Base-by-base conservation (phyloP, 2,888 invertebrate genomes). In the Polydesmus complanatus region DNA sequence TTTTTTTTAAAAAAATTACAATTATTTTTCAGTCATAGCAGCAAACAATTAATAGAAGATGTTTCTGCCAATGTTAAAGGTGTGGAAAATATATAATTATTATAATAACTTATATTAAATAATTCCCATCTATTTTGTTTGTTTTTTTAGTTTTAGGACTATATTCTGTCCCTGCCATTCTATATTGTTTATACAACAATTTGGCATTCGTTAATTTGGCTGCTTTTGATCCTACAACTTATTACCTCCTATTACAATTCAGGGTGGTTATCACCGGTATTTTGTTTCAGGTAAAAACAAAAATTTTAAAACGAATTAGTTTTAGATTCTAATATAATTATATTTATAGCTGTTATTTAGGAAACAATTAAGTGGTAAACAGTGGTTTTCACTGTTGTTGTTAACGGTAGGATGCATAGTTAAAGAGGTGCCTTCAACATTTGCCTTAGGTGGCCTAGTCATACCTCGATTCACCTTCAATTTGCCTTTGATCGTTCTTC, bases 111-210 rank as follows among this genome's bases (percentile, higher is more conserved):
- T n/a, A n/a, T n/a, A n/a, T n/a, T n/a, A n/a, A n/a, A n/a, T n/a
- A n/a, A n/a, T n/a, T n/a, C n/a, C n/a, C n/a, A n/a, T 22, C 48
- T n/a, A 11, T 49, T 49, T 51, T 50, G 54, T 56, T 58, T 56
- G 26, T 60, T 27, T 63, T 65, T 65, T 79, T 81, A 70, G 80
- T 92, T 54, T 74, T 91, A 67, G 72, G 84, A 60, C 72, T 90
- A 53, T 95, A 96, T 72, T 87, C 93, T 75, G 83, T 95, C 65
- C 95, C 95, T 51, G 87, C 94, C 0, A 80, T 88, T 69, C 75
- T 95, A 59, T 96, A 96, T 73, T 94, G 93, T 69, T 78, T 94
- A 58, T 95, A 95, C 78, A 95, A 96, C 73, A 95, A 95, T 77
- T 79, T 96, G 69, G 83, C 92, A 27, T 95, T 93, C 75, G 78